These are phyloP conservation scores for Urocynchramus pylzowi DNA, from an alignment of 2,113 vertebrate species.

Conservation along the genomic window DNA sequence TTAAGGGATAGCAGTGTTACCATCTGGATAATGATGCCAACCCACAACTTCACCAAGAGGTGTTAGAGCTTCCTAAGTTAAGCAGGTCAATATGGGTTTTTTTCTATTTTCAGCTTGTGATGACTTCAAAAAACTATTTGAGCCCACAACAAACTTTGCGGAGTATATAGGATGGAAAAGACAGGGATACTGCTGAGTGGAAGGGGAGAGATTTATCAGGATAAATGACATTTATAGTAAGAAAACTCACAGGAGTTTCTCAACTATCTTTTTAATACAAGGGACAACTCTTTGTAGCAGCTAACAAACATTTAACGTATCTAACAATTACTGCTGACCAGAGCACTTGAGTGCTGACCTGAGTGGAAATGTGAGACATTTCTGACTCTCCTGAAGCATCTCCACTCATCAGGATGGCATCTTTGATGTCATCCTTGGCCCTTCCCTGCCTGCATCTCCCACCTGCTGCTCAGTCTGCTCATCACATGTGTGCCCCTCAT, in stretches of 20 bases:
- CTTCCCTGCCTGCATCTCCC: not conserved
- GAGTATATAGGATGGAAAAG: not conserved
- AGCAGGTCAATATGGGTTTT: constrained; percentile 15
- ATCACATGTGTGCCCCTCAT: not conserved
- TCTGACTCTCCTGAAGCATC: not conserved
- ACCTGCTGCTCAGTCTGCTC: not conserved
- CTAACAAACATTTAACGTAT: not conserved
- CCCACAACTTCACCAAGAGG: constrained; percentile 18
- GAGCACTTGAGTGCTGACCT: not conserved
- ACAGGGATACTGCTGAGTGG: not conserved
- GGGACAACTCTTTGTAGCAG: not conserved
- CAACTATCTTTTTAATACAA: not conserved
- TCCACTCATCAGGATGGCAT: not conserved
- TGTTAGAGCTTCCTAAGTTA: constrained; percentile 25
- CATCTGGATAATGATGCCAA: constrained; percentile 32
- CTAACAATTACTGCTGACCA: not conserved
- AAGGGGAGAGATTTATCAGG: not conserved
- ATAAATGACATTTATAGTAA: not conserved
- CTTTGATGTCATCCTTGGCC: not conserved
- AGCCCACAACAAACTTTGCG: not conserved
- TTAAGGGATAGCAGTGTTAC: constrained; percentile 8
- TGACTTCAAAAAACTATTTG: constrained; percentile 7
- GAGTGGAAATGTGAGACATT: not conserved
- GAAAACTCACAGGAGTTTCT: not conserved
- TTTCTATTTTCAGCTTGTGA: not conserved